A percentile compares a stretch with the other conserved stretches of the same genome.
Conservation (phyloP, 2,797 vertebrate species). For the Hypotaenidia okinawae region DNA sequence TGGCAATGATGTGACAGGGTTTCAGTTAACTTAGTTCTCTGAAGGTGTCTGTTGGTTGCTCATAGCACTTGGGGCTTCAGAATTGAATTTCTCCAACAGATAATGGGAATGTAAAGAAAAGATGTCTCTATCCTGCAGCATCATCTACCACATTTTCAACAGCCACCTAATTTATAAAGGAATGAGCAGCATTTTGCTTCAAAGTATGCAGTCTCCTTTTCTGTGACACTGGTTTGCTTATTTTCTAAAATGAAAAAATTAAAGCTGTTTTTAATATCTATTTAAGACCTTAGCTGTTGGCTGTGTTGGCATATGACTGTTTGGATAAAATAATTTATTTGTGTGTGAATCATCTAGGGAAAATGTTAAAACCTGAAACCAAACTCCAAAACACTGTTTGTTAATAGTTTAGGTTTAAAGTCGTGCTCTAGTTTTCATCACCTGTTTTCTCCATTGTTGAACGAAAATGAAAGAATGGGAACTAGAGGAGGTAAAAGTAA, state of each 20-base stretch:
- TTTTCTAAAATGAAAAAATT: not conserved
- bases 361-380: not conserved
- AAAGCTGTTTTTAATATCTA: not conserved
- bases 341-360: not conserved
- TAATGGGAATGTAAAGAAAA: not conserved
- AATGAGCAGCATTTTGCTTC: not conserved
- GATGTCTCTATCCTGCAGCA: not conserved
- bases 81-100: slow-evolving; percentile 3
- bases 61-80: not conserved
- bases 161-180: not conserved
- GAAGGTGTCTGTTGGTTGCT: not conserved
- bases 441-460: not conserved
- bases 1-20: not conserved
- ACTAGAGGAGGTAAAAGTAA: not conserved
- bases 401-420: not conserved
- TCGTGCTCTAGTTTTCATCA: not conserved
- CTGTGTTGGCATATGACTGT: not conserved
- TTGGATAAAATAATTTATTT: slow-evolving; percentile 8
- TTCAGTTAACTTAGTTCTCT: slow-evolving; percentile 1
- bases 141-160: not conserved
- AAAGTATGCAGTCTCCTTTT: not conserved
- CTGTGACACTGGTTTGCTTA: not conserved
- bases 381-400: not conserved
- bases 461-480: not conserved
- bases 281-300: not conserved